phyloP scores from a whole-genome alignment of 2,113 vertebrate genomes.

The Psammodynastes pulverulentus region DNA sequence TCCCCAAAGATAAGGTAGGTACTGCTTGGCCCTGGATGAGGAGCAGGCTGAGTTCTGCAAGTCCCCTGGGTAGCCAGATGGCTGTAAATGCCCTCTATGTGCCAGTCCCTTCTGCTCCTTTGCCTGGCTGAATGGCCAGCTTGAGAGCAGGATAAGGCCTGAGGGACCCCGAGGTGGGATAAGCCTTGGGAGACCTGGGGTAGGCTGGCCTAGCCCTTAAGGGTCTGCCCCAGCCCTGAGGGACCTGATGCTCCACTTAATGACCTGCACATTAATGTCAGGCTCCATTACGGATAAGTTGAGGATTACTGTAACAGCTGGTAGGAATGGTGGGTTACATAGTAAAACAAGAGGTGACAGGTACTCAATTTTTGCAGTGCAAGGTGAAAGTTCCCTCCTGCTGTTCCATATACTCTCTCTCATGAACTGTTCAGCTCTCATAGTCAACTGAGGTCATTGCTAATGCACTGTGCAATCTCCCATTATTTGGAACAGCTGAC shows the following conservation, averaged over 20 bases:
- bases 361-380: neutral
- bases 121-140: no score
- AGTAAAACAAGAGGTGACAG: neutral
- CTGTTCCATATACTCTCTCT: neutral
- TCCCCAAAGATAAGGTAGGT: neutral
- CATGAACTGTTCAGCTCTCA: neutral
- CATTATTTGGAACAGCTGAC: neutral
- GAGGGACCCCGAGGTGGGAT: no score
- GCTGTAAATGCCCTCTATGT: no score
- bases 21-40: neutral
- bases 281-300: no score
- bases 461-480: neutral
- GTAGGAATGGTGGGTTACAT: neutral
- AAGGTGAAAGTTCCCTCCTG: neutral
- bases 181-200: no score
- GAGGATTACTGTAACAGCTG: neutral
- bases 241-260: no score
- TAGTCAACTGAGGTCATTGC: neutral
- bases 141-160: no score
- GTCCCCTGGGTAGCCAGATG: no score
- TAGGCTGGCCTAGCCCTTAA: no score
- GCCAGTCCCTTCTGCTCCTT: no score
- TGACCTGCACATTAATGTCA: no score
- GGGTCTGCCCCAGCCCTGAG: no score
- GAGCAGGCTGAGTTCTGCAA: neutral